These are phyloP conservation scores for Cetonia aurata DNA, from an alignment of 2,888 invertebrate genomes.

Conservation along the genomic window DNA sequence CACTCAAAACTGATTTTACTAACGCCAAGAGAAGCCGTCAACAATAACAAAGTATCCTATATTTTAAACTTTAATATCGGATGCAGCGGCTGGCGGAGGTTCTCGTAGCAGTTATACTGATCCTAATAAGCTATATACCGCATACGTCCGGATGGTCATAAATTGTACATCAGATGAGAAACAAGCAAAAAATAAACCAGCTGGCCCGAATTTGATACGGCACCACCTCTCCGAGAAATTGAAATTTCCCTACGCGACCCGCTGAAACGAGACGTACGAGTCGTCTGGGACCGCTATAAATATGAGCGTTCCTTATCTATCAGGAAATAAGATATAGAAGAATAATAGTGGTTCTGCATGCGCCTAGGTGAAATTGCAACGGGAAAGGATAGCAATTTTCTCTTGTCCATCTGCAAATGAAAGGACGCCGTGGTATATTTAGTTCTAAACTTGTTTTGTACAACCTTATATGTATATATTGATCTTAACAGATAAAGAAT, in stretches of 20 bases:
- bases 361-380: constrained; percentile 11
- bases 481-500: not conserved
- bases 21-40: too few relatives aligned
- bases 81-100: too few relatives aligned
- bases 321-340: not conserved
- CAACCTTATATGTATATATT: not conserved
- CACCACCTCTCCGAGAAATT: not conserved
- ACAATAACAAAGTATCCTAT: too few relatives aligned
- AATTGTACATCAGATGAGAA: too few relatives aligned
- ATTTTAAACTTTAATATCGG: too few relatives aligned
- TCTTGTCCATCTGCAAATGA: constrained; percentile 1
- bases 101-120: too few relatives aligned
- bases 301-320: constrained; percentile 7
- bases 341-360: not conserved
- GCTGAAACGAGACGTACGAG: not conserved
- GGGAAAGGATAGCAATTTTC: not conserved
- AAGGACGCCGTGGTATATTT: not conserved
- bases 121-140: too few relatives aligned
- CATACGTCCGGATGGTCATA: too few relatives aligned
- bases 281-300: constrained; percentile 15
- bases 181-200: too few relatives aligned
- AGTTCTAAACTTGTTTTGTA: not conserved
- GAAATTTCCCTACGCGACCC: constrained; percentile 13
- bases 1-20: too few relatives aligned
- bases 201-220: not conserved